Percentiles rank a stretch among this genome's conserved stretches.
Evolutionary conservation across 1,140 invertebrate genomes (phyloP).

Genomic region (Pseudomyrmex flavicornis): DNA sequence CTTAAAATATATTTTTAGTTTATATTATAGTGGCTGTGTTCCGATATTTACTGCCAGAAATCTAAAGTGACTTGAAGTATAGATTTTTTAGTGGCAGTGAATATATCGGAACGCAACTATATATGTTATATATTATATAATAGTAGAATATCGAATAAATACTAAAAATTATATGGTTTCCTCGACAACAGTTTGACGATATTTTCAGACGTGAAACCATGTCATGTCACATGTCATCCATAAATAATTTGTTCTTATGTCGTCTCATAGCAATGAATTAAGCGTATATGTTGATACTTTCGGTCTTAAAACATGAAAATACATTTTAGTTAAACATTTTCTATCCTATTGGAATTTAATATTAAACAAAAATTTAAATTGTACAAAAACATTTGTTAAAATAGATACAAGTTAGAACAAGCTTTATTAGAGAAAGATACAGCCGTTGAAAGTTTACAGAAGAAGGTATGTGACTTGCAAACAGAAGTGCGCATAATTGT

Average conservation of each 20-base stretch:
- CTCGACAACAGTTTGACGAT: slow-evolving; percentile 54
- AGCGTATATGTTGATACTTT: background rate
- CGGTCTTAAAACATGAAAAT: background rate
- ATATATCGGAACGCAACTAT: slow-evolving; percentile 12
- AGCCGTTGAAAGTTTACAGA: slow-evolving; percentile 83
- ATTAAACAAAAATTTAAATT: background rate
- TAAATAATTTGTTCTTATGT: background rate
- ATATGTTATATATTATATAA: slow-evolving; percentile 9
- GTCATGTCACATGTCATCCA: slow-evolving; percentile 33
- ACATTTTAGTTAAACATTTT: background rate
- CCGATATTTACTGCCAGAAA: no score
- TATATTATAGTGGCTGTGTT: no score
- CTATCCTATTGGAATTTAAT: background rate
- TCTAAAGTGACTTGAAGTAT: no score
- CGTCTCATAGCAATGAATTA: slow-evolving; percentile 26
- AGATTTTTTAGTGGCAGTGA: background rate
- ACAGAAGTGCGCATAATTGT: slow-evolving; percentile 81
- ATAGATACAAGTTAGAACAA: slow-evolving; percentile 86
- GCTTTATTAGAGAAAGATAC: slow-evolving; percentile 84
- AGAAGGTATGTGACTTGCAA: slow-evolving; percentile 83
- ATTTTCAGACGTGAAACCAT: slow-evolving; percentile 42
- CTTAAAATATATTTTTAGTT: no score
- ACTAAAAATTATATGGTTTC: slow-evolving; percentile 52
- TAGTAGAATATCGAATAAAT: slow-evolving; percentile 50
- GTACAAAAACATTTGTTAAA: background rate